Evolutionary conservation across 2,797 vertebrate genomes (phyloP).

Genomic region (Catamblyrhynchus diadema): DNA sequence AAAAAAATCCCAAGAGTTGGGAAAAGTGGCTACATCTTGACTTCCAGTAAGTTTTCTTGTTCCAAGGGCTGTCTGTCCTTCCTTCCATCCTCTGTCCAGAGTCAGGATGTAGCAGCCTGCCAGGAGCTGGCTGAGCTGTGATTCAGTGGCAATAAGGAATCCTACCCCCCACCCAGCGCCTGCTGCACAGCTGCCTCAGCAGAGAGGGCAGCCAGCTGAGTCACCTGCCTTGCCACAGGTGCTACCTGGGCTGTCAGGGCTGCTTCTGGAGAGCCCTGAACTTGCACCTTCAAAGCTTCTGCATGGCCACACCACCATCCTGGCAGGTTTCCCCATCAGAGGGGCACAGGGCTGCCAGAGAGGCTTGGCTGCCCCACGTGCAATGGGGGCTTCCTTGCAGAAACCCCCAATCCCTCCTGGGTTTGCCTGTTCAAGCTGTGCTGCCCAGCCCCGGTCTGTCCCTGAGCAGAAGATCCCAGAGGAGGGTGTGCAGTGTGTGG

Average conservation of each 20-base stretch:
- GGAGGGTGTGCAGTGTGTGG: accelerated
- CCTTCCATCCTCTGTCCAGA: background rate
- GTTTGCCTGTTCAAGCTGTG: accelerated
- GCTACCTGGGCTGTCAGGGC: background rate
- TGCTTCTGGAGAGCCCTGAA: accelerated
- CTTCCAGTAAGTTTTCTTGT: background rate
- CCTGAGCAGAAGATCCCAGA: accelerated
- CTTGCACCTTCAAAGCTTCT: background rate
- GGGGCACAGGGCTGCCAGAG: background rate
- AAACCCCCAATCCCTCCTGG: accelerated
- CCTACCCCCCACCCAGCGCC: background rate
- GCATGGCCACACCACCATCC: accelerated
- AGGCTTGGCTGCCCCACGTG: background rate
- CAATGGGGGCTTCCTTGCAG: accelerated
- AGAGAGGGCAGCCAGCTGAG: background rate
- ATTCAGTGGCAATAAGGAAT: background rate
- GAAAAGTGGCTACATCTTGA: background rate
- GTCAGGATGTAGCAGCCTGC: background rate
- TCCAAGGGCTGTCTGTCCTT: background rate
- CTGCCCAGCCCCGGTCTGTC: accelerated
- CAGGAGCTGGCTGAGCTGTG: background rate
- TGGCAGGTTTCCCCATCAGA: background rate
- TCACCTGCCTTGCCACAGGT: background rate
- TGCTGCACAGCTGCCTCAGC: background rate
- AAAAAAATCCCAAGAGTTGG: background rate